Base-by-base conservation (phyloP, 2,888 invertebrate species). In the Drosophila testacea region DNA sequence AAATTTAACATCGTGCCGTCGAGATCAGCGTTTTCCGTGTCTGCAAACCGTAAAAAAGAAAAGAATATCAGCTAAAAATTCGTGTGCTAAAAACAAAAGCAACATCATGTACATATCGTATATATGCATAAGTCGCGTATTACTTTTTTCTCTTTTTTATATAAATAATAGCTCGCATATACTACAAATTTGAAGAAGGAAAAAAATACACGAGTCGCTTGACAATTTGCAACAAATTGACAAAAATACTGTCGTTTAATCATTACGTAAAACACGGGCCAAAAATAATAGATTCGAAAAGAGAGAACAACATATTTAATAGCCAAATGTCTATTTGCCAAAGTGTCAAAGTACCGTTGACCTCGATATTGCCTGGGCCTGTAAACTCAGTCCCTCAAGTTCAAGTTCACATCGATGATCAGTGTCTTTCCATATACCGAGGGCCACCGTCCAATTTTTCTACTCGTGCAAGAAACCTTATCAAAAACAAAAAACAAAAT, bases 141-240 rank as follows among this genome's bases (percentile, higher is more conserved):
- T 74, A 74, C 69, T 55, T 65, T 38, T 77, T 68, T 64, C 10
- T 27, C 13, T 73, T 70, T 70, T 73, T 38, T 61, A 52, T 70
- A 81, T 86, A 83, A 77, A 85, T 79, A 78, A 81, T 81, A 81
- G 84, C 84, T 84, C 65, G 69, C 44, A 42, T 73, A 80, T 83
- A 76, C 70, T 62, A 67, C 68, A 76, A 54, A 71, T 39, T 51
- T 39, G 65, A 46, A 46, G n/a, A 22, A 52, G 30, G 32, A 46
- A 10, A 46, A 46, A 46, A 52, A 77, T 67, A 65, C 69, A 69
- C 67, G 54, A 70, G 34, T 63, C 51, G 47, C 48, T 59, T 55
- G 72, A 83, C 73, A 80, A 85, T 88, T 82, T 83, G 86, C 86
- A 88, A 83, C 77, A 88, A 79, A 83, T 86, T 83, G 77, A 75